Percentiles rank a stretch among this genome's conserved stretches.
Conservation (phyloP, 2,797 vertebrate genomes). For the Argyrosomus regius region DNA sequence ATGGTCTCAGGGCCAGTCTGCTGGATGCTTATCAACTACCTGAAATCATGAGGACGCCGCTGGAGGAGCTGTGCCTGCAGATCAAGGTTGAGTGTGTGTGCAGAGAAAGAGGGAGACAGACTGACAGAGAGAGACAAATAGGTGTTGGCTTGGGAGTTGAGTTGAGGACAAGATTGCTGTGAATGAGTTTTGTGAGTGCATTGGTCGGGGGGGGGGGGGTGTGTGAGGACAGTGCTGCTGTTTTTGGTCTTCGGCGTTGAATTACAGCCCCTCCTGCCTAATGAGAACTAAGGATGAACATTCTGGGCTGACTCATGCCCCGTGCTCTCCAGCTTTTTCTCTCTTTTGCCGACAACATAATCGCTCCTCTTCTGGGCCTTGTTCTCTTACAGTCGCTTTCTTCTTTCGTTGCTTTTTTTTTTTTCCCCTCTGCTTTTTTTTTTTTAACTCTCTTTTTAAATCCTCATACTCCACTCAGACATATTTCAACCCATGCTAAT, state of each 20-base stretch:
- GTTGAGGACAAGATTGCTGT: slow-evolving; percentile 49
- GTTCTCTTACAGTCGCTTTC: slow-evolving; percentile 22
- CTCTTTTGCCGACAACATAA: slow-evolving; percentile 43
- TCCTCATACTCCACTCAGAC: slow-evolving; percentile 52
- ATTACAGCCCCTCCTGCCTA: slow-evolving; percentile 41
- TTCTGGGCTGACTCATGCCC: slow-evolving; percentile 47
- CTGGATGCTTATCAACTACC: slow-evolving; percentile 96
- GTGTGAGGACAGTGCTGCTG: slow-evolving; percentile 17
- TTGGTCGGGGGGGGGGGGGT: not conserved
- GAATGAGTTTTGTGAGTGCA: slow-evolving; percentile 41
- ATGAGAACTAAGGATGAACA: slow-evolving; percentile 48
- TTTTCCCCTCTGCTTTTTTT: not conserved
- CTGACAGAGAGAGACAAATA: slow-evolving; percentile 16
- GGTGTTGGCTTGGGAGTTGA: slow-evolving; percentile 38
- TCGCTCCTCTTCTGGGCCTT: slow-evolving; percentile 30
- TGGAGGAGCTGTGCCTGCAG: slow-evolving; percentile 97
- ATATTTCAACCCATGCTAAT: slow-evolving; percentile 68
- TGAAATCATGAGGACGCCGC: slow-evolving; percentile 95
- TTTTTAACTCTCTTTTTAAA: slow-evolving; percentile 33
- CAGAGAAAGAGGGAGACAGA: slow-evolving; percentile 3
- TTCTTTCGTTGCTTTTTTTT: slow-evolving; percentile 12
- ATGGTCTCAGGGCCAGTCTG: slow-evolving; percentile 92
- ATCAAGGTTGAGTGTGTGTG: slow-evolving; percentile 90
- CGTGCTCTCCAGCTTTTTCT: slow-evolving; percentile 24
- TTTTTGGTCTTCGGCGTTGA: slow-evolving; percentile 30